phyloP scores from a whole-genome alignment of 2,888 invertebrate genomes.

The Capitulum mitella region DNA sequence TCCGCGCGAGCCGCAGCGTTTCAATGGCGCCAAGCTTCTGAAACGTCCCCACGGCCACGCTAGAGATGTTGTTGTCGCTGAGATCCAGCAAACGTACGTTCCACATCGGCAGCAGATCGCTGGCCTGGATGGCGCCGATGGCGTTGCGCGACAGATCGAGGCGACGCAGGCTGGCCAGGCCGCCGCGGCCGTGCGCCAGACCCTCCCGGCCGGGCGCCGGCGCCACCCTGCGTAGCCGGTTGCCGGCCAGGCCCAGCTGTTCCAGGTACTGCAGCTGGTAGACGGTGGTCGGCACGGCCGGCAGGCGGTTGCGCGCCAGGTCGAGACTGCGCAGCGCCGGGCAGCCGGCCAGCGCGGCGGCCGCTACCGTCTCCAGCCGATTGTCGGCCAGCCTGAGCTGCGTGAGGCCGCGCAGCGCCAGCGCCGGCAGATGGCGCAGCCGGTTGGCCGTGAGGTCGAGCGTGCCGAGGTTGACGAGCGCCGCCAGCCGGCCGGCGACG shows the following conservation, averaged over 20 bases:
- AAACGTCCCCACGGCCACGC: conserved; percentile 48
- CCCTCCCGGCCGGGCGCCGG: conserved; percentile 57
- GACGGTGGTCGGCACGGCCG: conserved; percentile 48
- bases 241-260: conserved; percentile 74
- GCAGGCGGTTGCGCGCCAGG: conserved; percentile 71
- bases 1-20: not conserved
- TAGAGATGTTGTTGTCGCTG: conserved; percentile 73
- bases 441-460: conserved; percentile 49
- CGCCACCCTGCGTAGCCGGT: conserved; percentile 61
- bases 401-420: conserved; percentile 42
- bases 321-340: conserved; percentile 74
- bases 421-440: conserved; percentile 72
- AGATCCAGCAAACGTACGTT: conserved; percentile 64
- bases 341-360: conserved; percentile 61
- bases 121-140: not conserved
- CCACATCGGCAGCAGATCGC: conserved; percentile 4
- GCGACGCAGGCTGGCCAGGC: conserved; percentile 57
- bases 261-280: conserved; percentile 64
- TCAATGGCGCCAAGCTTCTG: not conserved
- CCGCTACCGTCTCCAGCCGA: conserved; percentile 64
- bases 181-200: not conserved
- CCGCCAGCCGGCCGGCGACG: conserved; percentile 58
- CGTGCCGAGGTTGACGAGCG: conserved; percentile 56
- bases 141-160: conserved; percentile 42
- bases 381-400: conserved; percentile 56